Evolutionary conservation across 2,113 vertebrate genomes (phyloP), one percentile per base, ranked within the genome.

Genomic region (Opisthocomus hoazin): DNA sequence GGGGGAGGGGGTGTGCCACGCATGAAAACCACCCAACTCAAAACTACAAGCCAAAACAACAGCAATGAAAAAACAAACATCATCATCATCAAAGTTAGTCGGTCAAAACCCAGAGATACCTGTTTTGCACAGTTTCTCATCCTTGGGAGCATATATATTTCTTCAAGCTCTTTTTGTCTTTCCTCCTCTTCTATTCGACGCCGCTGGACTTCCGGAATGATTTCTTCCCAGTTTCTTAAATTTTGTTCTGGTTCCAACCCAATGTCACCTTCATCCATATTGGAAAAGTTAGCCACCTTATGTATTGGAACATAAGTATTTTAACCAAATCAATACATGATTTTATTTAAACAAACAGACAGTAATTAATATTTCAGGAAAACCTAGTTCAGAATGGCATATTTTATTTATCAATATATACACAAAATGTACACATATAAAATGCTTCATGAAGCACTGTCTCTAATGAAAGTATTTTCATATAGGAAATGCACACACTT

Each of bases 111-210:
- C 73, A 93, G 71, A 84, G 74, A 90, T 96, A 99, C 99, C 99
- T 99, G 99, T 98, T 99, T 99, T 98, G 99, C 98, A 98, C 99
- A 99, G 57, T 99, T 99, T 96, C 99, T 98, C 99, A 99, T 99
- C 84, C 99, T 98, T 66, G 99, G 99, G 57, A 99, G 98, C 98
- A 99, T 85, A 95, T 99, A 99, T 95, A 99, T 99, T 97, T 99
- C 99, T 94, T 99, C 99, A 26, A 99, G 98, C 95, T 99, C 99
- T 77, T 99, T 99, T 89, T 99, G 99, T 71, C 99, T 97, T 96
- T 99, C 99, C 86, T 99, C 99, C 75, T 99, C 99, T 98, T 99
- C 99, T 97, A 99, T 97, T 94, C 98, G 97, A 95, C 98, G 97
- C 84, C 99, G 97, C 84, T 99, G 99, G 93, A 99, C 98, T 97